These are phyloP conservation scores for Istiophorus platypterus DNA, from an alignment of 2,113 vertebrate species.

Conservation along the genomic window DNA sequence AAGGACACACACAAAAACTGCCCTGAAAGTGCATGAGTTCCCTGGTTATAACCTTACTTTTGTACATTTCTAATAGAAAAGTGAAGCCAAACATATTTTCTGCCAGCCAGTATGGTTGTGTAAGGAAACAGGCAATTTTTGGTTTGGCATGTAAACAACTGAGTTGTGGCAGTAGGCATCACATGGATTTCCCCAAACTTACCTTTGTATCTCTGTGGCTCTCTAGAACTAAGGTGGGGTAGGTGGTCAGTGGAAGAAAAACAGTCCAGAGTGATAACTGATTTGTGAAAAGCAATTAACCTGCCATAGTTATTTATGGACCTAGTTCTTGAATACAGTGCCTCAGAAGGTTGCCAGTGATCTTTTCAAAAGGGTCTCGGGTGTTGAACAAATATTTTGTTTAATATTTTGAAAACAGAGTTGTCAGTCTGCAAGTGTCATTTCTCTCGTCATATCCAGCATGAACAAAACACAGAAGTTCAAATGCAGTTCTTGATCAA, in stretches of 20 bases:
- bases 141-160: neutral
- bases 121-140: neutral
- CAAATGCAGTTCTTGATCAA: constrained; percentile 4
- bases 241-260: constrained; percentile 15
- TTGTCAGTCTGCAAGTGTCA: neutral
- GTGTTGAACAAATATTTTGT: neutral
- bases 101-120: neutral
- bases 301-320: neutral
- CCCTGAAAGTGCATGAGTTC: constrained; percentile 13
- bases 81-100: constrained; percentile 1
- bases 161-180: neutral
- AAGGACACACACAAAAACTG: neutral
- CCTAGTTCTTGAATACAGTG: neutral
- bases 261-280: neutral
- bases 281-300: constrained; percentile 17
- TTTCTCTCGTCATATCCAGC: constrained; percentile 7
- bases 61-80: neutral
- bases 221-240: neutral
- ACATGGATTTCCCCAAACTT: neutral
- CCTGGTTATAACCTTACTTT: neutral
- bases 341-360: neutral
- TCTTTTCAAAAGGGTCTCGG: neutral
- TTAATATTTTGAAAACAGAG: neutral
- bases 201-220: neutral
- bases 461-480: constrained; percentile 7